Evolutionary conservation across 2,888 invertebrate species (phyloP).

Genomic region (Drosophila subsilvestris): DNA sequence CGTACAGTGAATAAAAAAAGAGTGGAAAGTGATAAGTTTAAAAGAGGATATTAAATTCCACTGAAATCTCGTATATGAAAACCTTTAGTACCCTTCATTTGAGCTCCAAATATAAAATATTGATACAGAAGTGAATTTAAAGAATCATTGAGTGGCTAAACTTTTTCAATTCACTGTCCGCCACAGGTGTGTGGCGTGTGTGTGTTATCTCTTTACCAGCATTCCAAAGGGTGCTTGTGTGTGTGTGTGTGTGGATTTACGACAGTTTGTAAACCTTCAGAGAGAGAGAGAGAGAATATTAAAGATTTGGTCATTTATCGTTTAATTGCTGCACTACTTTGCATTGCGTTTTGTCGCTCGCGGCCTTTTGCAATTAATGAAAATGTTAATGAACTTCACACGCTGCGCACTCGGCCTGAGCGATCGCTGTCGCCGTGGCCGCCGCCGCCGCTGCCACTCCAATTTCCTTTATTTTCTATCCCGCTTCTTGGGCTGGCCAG

Average conservation of each 20-base stretch:
- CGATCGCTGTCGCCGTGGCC: conserved; percentile 18
- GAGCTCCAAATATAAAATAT: neutral
- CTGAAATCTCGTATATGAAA: no score
- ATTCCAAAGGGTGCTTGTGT: neutral
- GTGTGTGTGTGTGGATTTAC: conserved; percentile 46
- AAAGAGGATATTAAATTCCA: neutral
- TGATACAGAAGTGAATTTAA: neutral
- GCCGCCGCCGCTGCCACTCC: conserved; percentile 21
- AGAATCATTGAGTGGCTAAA: neutral
- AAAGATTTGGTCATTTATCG: conserved; percentile 27
- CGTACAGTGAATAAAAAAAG: neutral
- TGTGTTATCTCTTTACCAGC: neutral
- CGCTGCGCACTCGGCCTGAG: conserved; percentile 63
- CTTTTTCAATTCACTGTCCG: neutral
- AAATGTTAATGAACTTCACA: conserved; percentile 83
- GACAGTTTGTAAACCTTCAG: neutral
- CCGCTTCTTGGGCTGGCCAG: conserved; percentile 30
- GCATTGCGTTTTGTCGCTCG: conserved; percentile 53
- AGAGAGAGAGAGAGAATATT: neutral
- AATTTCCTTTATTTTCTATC: conserved; percentile 45
- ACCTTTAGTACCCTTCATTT: no score
- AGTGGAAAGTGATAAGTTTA: neutral
- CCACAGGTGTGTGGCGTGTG: neutral
- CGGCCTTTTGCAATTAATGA: conserved; percentile 78
- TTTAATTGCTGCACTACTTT: conserved; percentile 67